Evolutionary conservation across 2,113 vertebrate genomes (phyloP).

Genomic region (Manacus vitellinus): DNA sequence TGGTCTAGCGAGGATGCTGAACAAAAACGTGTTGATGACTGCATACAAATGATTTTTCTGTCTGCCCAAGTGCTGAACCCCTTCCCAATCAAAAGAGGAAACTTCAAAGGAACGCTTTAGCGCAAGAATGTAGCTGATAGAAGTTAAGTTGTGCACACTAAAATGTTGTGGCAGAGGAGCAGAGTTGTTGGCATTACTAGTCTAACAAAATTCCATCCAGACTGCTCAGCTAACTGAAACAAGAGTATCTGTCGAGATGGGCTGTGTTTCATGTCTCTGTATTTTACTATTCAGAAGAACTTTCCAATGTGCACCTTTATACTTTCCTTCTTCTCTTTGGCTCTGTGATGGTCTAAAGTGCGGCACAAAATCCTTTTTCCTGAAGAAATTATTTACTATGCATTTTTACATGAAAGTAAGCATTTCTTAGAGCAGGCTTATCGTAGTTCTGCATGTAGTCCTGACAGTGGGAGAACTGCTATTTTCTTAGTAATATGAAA

Average conservation of each 20-base stretch:
- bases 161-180: background rate
- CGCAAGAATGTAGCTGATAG: background rate
- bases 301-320: background rate
- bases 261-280: background rate
- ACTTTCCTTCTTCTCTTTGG: background rate
- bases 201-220: background rate
- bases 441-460: background rate
- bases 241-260: background rate
- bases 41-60: background rate
- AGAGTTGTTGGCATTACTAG: background rate
- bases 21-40: background rate
- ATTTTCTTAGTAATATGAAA: background rate
- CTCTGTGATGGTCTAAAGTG: background rate
- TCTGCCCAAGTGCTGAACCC: background rate
- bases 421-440: background rate
- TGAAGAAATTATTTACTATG: background rate
- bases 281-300: background rate
- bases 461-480: background rate
- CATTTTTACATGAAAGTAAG: conserved; percentile 10
- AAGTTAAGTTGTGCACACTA: background rate
- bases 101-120: background rate
- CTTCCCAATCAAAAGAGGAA: background rate
- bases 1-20: background rate
- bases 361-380: background rate
- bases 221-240: background rate